Evolutionary conservation across 1,140 invertebrate species (phyloP).

Genomic region (Grapholita molesta): DNA sequence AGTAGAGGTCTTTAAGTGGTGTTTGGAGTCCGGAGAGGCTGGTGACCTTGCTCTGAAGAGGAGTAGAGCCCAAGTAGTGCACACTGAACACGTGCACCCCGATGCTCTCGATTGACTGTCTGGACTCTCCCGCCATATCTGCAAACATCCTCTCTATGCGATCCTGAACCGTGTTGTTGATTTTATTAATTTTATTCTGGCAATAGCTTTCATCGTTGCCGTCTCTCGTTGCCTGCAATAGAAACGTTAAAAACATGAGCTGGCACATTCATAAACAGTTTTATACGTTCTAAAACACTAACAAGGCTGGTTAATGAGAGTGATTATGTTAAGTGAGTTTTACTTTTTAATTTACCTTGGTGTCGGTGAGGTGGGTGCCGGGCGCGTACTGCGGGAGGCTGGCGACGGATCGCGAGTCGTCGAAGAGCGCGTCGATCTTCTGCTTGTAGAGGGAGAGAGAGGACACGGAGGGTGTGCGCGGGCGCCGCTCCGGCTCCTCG

Average conservation of each 20-base stretch:
- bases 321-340: constrained; percentile 10
- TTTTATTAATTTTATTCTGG: constrained; percentile 58
- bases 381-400: constrained; percentile 60
- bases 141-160: constrained; percentile 92
- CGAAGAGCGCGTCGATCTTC: constrained; percentile 91
- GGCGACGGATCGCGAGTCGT: constrained; percentile 78
- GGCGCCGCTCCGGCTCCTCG: constrained; percentile 64
- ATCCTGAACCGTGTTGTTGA: constrained; percentile 87
- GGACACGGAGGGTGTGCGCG: constrained; percentile 78
- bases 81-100: constrained; percentile 83
- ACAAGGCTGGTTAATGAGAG: neutral
- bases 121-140: constrained; percentile 84
- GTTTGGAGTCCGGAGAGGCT: constrained; percentile 89
- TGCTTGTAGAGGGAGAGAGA: constrained; percentile 85
- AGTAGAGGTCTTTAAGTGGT: constrained; percentile 89
- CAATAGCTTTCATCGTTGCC: constrained; percentile 60
- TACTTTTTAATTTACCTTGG: constrained; percentile 63
- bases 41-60: constrained; percentile 87
- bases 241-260: neutral
- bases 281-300: neutral
- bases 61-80: constrained; percentile 89
- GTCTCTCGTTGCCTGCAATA: constrained; percentile 35
- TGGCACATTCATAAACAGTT: neutral
- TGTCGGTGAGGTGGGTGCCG: constrained; percentile 57
- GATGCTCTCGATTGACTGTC: constrained; percentile 66